Conservation (phyloP, 2,797 vertebrate genomes). For the Parauchenoglanis ngamensis region DNA sequence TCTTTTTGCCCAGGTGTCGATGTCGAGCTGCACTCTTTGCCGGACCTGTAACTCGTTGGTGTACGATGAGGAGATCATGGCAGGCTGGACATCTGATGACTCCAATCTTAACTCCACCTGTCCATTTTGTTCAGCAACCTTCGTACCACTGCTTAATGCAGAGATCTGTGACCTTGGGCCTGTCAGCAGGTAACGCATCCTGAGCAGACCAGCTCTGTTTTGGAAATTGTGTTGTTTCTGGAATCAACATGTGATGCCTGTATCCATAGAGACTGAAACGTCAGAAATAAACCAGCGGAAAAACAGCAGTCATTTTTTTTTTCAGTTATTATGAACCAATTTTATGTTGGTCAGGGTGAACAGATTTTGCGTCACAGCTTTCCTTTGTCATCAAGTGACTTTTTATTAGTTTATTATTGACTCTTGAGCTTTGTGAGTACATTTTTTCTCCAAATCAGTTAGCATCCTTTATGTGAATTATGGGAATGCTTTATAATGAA, state of each 20-base stretch:
- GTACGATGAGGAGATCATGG: slow-evolving; percentile 96
- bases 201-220: neutral
- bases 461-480: no score
- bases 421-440: neutral
- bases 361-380: neutral
- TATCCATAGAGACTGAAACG: slow-evolving; percentile 2
- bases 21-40: slow-evolving; percentile 91
- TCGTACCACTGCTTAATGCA: slow-evolving; percentile 88
- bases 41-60: slow-evolving; percentile 83
- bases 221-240: neutral
- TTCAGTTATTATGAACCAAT: neutral
- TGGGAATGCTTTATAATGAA: neutral
- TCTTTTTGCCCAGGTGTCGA: slow-evolving; percentile 76
- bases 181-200: slow-evolving; percentile 65
- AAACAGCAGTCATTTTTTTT: neutral
- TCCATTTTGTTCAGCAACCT: slow-evolving; percentile 83
- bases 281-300: neutral
- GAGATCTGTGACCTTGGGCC: slow-evolving; percentile 82
- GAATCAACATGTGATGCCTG: neutral
- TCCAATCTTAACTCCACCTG: slow-evolving; percentile 94
- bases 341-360: neutral
- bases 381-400: neutral
- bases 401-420: neutral
- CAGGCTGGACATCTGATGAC: slow-evolving; percentile 91
- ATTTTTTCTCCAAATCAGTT: neutral